These are phyloP conservation scores for Willowsia nigromaculata DNA, from an alignment of 2,888 invertebrate species.

Conservation along the genomic window DNA sequence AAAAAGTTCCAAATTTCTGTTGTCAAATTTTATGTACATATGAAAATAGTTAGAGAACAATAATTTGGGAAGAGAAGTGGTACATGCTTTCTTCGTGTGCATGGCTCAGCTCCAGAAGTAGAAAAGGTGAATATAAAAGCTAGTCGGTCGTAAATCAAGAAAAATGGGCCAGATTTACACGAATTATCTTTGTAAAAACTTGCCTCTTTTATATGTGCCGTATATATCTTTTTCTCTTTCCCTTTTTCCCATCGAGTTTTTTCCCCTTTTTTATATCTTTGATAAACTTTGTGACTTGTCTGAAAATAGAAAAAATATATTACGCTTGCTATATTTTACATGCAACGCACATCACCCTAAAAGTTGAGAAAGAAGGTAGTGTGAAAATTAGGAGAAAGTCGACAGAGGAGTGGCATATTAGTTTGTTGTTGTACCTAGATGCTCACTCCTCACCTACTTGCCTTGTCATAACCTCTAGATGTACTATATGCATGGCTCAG, in stretches of 20 bases:
- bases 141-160: slow-evolving; percentile 37
- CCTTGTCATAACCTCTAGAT: not conserved
- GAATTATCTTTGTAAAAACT: slow-evolving; percentile 20
- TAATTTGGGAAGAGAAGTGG: not conserved
- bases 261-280: not conserved
- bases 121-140: not conserved
- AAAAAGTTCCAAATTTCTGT: not conserved
- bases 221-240: not conserved
- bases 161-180: slow-evolving; percentile 35
- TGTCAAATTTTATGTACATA: not conserved
- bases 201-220: not conserved
- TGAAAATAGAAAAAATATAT: not conserved
- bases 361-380: not conserved
- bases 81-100: not conserved
- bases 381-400: not conserved
- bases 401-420: not conserved
- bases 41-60: not conserved
- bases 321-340: not conserved
- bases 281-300: not conserved
- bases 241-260: not conserved
- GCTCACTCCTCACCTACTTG: not conserved
- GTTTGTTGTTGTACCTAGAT: not conserved
- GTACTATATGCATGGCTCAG: not conserved
- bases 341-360: not conserved
- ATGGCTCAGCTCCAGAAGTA: not conserved